These are phyloP conservation scores for Drosophila neonasuta DNA, from an alignment of 2,888 invertebrate genomes.

Conservation along the genomic window DNA sequence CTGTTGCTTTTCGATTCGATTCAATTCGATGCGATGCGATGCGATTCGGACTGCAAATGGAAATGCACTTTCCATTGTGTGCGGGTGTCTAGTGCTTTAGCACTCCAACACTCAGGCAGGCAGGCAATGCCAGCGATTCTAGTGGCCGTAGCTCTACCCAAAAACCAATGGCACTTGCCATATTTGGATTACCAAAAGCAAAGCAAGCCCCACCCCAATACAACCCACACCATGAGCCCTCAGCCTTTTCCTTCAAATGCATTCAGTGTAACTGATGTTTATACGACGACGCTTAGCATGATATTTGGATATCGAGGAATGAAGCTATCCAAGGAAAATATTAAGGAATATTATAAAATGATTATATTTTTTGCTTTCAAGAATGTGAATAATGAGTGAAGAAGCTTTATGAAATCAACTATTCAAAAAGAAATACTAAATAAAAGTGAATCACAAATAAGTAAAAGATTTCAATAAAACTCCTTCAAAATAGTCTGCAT, in stretches of 20 bases:
- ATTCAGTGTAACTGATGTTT: constrained; percentile 22
- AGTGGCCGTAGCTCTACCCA: constrained; percentile 13
- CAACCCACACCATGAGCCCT: constrained; percentile 22
- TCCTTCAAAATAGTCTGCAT: too few relatives aligned
- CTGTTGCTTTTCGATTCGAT: constrained; percentile 23
- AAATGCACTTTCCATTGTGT: constrained; percentile 76
- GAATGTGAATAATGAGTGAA: too few relatives aligned
- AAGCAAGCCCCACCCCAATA: constrained; percentile 6
- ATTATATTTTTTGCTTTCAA: too few relatives aligned
- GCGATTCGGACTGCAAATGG: constrained; percentile 51
- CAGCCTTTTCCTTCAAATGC: constrained; percentile 4
- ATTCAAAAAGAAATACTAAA: too few relatives aligned
- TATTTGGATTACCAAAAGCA: constrained; percentile 59
- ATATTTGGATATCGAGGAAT: not conserved
- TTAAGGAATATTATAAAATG: too few relatives aligned
- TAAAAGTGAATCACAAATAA: too few relatives aligned
- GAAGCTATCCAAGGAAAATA: too few relatives aligned
- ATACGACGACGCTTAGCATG: constrained; percentile 17
- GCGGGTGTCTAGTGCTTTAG: constrained; percentile 72
- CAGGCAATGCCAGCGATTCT: constrained; percentile 10
- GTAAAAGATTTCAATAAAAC: too few relatives aligned
- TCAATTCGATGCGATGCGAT: constrained; percentile 3
- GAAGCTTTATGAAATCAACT: too few relatives aligned
- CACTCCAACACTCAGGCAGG: constrained; percentile 47
- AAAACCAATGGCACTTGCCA: constrained; percentile 59